Percentiles rank a stretch among this genome's conserved stretches.
phyloP scores from a whole-genome alignment of 2,888 invertebrate species.

The Idaea dimidiata region DNA sequence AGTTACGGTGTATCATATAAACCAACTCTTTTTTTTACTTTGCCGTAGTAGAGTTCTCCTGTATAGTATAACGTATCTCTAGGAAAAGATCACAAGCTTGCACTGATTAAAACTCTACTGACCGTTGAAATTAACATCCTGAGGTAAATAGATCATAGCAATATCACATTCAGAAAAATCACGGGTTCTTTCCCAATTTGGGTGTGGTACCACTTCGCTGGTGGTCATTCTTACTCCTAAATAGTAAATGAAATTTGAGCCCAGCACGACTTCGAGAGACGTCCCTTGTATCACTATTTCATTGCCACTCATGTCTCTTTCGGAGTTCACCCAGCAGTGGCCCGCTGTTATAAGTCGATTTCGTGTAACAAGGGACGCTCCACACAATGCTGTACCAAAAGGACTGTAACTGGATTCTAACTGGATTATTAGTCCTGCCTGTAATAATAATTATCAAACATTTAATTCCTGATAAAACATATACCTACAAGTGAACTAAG shows the following conservation, averaged over 20 bases:
- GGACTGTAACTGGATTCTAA: no score
- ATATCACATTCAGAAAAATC: slow-evolving; percentile 43
- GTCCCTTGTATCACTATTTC: slow-evolving; percentile 33
- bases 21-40: no score
- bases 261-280: slow-evolving; percentile 49
- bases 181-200: slow-evolving; percentile 39
- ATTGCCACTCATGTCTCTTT: slow-evolving; percentile 9
- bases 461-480: no score
- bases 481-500: no score
- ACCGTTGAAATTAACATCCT: slow-evolving; percentile 32
- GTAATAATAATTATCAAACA: slow-evolving; percentile 6
- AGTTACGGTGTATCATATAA: no score
- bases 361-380: slow-evolving; percentile 42
- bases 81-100: neutral
- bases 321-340: slow-evolving; percentile 55
- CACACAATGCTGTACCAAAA: slow-evolving; percentile 43
- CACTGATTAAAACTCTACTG: slow-evolving; percentile 15
- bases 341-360: slow-evolving; percentile 45
- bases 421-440: slow-evolving; percentile 43
- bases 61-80: no score
- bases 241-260: slow-evolving; percentile 43
- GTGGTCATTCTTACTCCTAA: slow-evolving; percentile 48
- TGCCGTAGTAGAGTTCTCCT: no score
- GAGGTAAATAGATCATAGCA: slow-evolving; percentile 41
- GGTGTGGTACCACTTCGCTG: slow-evolving; percentile 40